These are phyloP conservation scores for Sisor rabdophorus DNA, from an alignment of 2,113 vertebrate species.

Conservation along the genomic window DNA sequence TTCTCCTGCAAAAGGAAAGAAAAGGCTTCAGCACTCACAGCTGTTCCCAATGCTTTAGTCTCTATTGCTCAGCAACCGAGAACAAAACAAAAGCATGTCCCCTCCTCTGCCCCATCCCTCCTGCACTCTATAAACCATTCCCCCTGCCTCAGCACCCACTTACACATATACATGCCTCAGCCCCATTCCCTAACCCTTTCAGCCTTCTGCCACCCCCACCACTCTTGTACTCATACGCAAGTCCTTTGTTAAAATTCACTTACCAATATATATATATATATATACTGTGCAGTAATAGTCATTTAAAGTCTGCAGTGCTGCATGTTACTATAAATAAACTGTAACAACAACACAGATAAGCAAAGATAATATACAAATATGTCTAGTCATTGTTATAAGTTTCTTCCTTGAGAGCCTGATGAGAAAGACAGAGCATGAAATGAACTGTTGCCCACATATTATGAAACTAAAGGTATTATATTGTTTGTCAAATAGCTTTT, in stretches of 20 bases:
- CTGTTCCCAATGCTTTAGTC: slow-evolving; percentile 66
- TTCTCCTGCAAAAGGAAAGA: slow-evolving; percentile 68
- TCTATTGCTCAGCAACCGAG: slow-evolving; percentile 72
- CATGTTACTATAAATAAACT: slow-evolving; percentile 30
- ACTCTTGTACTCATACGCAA: slow-evolving; percentile 43
- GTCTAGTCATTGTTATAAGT: slow-evolving; percentile 1
- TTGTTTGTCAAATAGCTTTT: not conserved
- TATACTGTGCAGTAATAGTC: slow-evolving; percentile 42
- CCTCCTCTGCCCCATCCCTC: slow-evolving; percentile 44
- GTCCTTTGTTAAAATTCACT: slow-evolving; percentile 50
- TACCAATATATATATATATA: slow-evolving; percentile 50
- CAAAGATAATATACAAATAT: not conserved
- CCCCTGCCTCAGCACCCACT: slow-evolving; percentile 47
- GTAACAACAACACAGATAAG: slow-evolving; percentile 5
- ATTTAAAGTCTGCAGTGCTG: slow-evolving; percentile 36
- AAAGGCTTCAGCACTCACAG: slow-evolving; percentile 74
- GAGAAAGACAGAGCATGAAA: not conserved
- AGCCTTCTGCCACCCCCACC: slow-evolving; percentile 28
- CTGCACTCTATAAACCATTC: slow-evolving; percentile 49
- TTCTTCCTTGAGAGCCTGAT: not conserved
- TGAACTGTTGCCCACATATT: not conserved
- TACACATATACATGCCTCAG: slow-evolving; percentile 30
- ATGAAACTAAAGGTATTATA: not conserved
- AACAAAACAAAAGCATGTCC: slow-evolving; percentile 71
- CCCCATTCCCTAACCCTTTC: slow-evolving; percentile 43